Evolutionary conservation across 2,888 invertebrate genomes (phyloP).

Genomic region (Agrotis clavis): DNA sequence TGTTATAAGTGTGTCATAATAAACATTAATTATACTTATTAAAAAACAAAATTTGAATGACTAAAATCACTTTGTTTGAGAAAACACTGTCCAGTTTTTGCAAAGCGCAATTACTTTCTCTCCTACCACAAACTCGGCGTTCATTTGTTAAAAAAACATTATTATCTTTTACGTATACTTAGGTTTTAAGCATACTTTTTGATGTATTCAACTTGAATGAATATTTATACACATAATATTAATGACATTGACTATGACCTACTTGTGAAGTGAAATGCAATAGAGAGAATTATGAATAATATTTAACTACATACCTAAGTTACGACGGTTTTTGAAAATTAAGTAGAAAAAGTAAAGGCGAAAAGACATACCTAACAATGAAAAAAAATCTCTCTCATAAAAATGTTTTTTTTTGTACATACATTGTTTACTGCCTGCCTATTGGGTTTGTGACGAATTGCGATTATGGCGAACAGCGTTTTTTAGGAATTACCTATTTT

Average conservation of each 20-base stretch:
- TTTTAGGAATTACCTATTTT: no score
- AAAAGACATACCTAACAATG: background rate
- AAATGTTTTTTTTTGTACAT: no score
- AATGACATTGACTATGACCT: constrained; percentile 26
- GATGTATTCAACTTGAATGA: constrained; percentile 15
- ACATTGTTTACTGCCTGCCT: no score
- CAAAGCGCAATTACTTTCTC: constrained; percentile 16
- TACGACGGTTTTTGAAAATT: background rate
- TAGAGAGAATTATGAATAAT: background rate
- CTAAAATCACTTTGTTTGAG: background rate
- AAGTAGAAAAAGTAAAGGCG: background rate
- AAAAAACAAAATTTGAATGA: no score
- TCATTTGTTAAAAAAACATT: constrained; percentile 21
- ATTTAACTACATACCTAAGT: background rate
- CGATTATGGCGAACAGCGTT: no score
- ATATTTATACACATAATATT: constrained; percentile 38
- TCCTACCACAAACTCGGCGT: background rate
- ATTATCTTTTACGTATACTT: background rate
- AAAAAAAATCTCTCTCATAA: no score
- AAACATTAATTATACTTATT: no score
- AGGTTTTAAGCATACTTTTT: constrained; percentile 2
- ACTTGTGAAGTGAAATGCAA: constrained; percentile 38
- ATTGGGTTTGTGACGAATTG: no score
- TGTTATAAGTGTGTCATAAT: no score
- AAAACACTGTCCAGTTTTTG: background rate